These are phyloP conservation scores for Luperina testacea DNA, from an alignment of 2,888 invertebrate species.

Conservation along the genomic window DNA sequence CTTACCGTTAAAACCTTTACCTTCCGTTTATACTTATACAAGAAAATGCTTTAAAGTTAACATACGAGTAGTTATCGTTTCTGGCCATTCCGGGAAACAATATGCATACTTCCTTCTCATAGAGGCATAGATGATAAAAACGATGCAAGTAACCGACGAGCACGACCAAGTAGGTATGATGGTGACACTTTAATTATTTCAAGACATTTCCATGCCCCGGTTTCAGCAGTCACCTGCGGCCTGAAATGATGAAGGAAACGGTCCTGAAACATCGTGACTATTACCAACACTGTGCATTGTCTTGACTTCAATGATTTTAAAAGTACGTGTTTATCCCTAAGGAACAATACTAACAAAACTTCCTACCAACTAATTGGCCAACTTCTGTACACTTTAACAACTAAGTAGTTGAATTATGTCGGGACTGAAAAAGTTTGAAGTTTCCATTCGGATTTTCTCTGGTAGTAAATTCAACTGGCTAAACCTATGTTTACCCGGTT, in stretches of 20 bases:
- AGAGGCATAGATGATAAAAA: background rate
- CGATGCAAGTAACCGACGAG: background rate
- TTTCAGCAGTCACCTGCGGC: background rate
- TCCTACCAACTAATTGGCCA: slow-evolving; percentile 81
- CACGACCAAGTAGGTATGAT: background rate
- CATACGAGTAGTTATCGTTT: background rate
- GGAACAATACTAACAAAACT: slow-evolving; percentile 74
- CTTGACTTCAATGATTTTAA: slow-evolving; percentile 32
- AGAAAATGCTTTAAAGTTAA: background rate
- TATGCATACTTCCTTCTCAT: no score
- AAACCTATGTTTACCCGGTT: slow-evolving; percentile 15
- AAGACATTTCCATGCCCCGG: background rate
- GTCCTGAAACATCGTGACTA: background rate
- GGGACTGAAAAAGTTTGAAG: slow-evolving; percentile 70
- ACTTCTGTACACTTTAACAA: slow-evolving; percentile 82
- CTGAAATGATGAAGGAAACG: background rate
- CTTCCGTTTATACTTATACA: background rate
- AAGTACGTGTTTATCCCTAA: slow-evolving; percentile 62
- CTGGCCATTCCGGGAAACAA: background rate
- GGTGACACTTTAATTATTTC: background rate
- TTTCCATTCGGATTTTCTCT: slow-evolving; percentile 62
- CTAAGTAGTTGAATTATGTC: slow-evolving; percentile 73
- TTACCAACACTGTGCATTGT: background rate
- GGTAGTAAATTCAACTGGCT: background rate
- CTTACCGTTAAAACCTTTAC: background rate